Percentiles rank a stretch among this genome's conserved stretches.
Evolutionary conservation across 2,888 invertebrate genomes (phyloP).

Genomic region (Pollenia griseotomentosa): DNA sequence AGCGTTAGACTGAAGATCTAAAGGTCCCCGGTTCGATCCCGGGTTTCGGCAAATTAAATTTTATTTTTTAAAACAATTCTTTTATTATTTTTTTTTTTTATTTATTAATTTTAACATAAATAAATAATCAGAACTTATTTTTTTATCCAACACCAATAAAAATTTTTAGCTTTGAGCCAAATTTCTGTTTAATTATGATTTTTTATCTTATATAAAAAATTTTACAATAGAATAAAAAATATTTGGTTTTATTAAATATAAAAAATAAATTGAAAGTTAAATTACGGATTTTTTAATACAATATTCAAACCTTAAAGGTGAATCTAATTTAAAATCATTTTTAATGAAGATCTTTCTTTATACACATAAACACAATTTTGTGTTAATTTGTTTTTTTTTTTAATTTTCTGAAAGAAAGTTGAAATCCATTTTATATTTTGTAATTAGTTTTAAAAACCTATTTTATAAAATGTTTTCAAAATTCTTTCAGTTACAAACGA

Average conservation of each 20-base stretch:
- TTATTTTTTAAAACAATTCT: slow-evolving; percentile 72
- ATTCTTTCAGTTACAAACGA: slow-evolving; percentile 68
- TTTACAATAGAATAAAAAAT: slow-evolving; percentile 6
- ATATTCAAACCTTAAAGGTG: no score
- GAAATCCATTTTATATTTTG: slow-evolving; percentile 72
- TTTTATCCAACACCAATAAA: slow-evolving; percentile 16
- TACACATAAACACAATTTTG: no score
- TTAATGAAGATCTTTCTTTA: no score
- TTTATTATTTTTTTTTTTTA: not conserved
- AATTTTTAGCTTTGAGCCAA: slow-evolving; percentile 19
- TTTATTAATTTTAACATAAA: not conserved
- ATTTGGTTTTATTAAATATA: not conserved
- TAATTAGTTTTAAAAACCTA: slow-evolving; percentile 34
- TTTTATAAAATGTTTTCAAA: slow-evolving; percentile 75
- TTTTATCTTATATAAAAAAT: not conserved
- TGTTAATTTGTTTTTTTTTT: not conserved
- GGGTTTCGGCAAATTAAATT: slow-evolving; percentile 86
- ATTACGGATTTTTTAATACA: no score
- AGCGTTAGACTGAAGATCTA: slow-evolving; percentile 92
- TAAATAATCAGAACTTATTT: not conserved
- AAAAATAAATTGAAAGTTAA: no score
- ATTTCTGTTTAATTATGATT: slow-evolving; percentile 1
- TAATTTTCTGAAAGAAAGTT: slow-evolving; percentile 72
- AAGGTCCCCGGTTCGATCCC: slow-evolving; percentile 91
- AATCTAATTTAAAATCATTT: not conserved